Percentiles rank a stretch among this genome's conserved stretches.
Evolutionary conservation across 2,888 invertebrate genomes (phyloP).

Genomic region (Agrilus biguttatus): DNA sequence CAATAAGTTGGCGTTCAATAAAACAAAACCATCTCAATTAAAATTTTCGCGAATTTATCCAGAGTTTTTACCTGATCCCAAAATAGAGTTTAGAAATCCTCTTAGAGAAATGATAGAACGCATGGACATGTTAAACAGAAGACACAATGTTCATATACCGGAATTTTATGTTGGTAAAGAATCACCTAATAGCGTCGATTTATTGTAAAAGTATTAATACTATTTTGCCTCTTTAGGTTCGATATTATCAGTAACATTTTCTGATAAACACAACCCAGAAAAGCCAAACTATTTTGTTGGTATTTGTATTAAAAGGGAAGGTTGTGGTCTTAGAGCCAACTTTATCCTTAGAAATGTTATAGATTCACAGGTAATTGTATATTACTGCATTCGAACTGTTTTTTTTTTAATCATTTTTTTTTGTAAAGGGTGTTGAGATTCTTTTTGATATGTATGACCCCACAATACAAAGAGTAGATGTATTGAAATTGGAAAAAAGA

Average conservation of each 20-base stretch:
- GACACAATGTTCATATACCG: slow-evolving; percentile 74
- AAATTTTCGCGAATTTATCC: slow-evolving; percentile 41
- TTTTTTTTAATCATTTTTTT: slow-evolving; percentile 8
- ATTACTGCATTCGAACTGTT: background rate
- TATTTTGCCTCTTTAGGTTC: slow-evolving; percentile 44
- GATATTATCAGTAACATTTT: slow-evolving; percentile 72
- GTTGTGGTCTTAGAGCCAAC: slow-evolving; percentile 67
- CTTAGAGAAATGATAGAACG: slow-evolving; percentile 81
- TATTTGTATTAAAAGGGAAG: slow-evolving; percentile 79
- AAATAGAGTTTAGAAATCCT: slow-evolving; percentile 59
- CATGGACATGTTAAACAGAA: slow-evolving; percentile 78
- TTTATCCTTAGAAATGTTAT: slow-evolving; percentile 88
- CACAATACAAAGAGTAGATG: slow-evolving; percentile 75
- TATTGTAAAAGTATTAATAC: too few species aligned
- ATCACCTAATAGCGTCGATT: too few species aligned
- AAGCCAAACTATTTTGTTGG: slow-evolving; percentile 82
- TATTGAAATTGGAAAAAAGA: slow-evolving; percentile 81
- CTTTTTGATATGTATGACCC: slow-evolving; percentile 89
- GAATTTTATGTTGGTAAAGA: slow-evolving; percentile 89
- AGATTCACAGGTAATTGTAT: slow-evolving; percentile 52
- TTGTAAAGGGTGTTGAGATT: slow-evolving; percentile 45
- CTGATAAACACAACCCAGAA: slow-evolving; percentile 72
- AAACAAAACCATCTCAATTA: too few species aligned
- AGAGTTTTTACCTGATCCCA: slow-evolving; percentile 85
- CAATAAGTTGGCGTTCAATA: too few species aligned